A percentile compares a stretch with the other conserved stretches of the same genome.
Evolutionary conservation across 2,888 invertebrate genomes (phyloP).

Genomic region (Apantesis nais): DNA sequence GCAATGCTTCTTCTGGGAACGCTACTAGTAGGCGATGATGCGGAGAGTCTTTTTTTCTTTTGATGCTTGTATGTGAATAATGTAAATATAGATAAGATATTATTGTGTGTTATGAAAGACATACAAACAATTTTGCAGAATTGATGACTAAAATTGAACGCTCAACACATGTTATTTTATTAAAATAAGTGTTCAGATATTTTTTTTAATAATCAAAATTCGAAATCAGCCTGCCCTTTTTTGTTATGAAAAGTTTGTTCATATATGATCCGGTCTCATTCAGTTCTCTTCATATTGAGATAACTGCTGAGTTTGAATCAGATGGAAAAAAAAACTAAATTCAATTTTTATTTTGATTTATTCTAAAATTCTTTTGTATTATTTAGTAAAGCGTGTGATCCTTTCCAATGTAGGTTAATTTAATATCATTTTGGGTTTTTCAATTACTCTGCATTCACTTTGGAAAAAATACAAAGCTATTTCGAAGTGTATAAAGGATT

Average conservation of each 20-base stretch:
- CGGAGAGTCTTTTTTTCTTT: too few relatives aligned
- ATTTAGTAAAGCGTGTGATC: slow-evolving; percentile 19
- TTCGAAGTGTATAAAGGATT: slow-evolving; percentile 3
- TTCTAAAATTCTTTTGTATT: too few relatives aligned
- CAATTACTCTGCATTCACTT: slow-evolving; percentile 5
- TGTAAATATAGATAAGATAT: too few relatives aligned
- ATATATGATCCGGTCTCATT: not conserved
- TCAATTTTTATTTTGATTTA: too few relatives aligned
- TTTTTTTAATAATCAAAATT: too few relatives aligned
- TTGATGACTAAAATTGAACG: not conserved
- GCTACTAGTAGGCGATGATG: too few relatives aligned
- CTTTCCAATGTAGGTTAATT: slow-evolving; percentile 21
- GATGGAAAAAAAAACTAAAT: too few relatives aligned
- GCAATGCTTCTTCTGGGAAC: too few relatives aligned
- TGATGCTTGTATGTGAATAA: too few relatives aligned
- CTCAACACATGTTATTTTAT: not conserved
- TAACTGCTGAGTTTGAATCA: not conserved
- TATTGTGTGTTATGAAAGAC: too few relatives aligned
- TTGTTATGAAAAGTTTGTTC: not conserved
- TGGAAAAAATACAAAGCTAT: not conserved
- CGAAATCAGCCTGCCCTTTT: not conserved
- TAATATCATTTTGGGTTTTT: not conserved
- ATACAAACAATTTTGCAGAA: not conserved
- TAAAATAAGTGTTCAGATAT: not conserved
- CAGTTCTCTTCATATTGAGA: not conserved